Base-by-base conservation (phyloP, 2,888 invertebrate genomes). In the Liposcelis brunnea region DNA sequence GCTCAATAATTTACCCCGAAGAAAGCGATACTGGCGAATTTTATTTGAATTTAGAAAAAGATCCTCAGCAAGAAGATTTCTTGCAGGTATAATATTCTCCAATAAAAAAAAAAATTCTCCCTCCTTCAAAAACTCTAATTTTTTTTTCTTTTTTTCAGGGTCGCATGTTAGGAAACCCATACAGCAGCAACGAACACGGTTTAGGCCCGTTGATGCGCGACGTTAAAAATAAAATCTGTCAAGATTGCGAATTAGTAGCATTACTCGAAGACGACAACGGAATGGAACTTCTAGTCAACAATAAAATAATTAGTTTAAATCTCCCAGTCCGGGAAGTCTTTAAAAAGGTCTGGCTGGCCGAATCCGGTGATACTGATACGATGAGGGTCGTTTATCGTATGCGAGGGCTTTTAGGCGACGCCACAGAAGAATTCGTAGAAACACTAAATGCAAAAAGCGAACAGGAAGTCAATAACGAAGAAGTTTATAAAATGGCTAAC, bases 51-150 rank as follows among this genome's bases (percentile, higher is more conserved):
- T 69, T 98, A 4, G 97, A 97, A 60, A 98, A 98, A 60, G 98
- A 98, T 68, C 87, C 94, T 1, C 95, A 95, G 56, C 97, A 98
- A 58, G 98, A 98, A 65, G 97, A 98, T 68, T 98, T 95, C 65
- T 71, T 98, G 54, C 91, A 91, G 68, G 81, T 74, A 51, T n/a
- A n/a, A n/a, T n/a, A n/a, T n/a, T n/a, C 43, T 55, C 47, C 16
- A 42, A 40, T 49, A 15, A 19, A 31, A 38, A 38, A 12, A 37
- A 15, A 43, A n/a, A n/a, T n/a, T n/a, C n/a, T n/a, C n/a, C n/a
- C n/a, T n/a, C n/a, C n/a, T n/a, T n/a, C n/a, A n/a, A 42, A 3
- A 15, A 7, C 15, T 38, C 15, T 11, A 31, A 8, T 10, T 31
- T 42, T 42, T 31, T 10, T n/a, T 33, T 42, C n/a, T 4, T 35